Evolutionary conservation across 1,140 invertebrate genomes (phyloP).

Genomic region (Lutraria rhynchaena): DNA sequence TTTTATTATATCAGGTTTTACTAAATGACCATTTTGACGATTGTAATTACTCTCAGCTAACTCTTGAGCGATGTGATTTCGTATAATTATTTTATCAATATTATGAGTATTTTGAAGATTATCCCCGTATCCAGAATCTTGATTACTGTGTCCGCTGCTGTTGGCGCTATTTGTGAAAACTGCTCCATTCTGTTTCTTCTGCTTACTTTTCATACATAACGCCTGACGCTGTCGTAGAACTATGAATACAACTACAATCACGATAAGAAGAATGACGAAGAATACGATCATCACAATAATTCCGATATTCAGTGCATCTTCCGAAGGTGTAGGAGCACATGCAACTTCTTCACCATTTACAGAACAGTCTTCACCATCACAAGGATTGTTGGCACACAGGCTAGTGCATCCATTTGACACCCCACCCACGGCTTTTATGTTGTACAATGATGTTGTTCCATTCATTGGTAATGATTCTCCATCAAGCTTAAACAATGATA

Average conservation of each 20-base stretch:
- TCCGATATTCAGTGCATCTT: conserved; percentile 39
- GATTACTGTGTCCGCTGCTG: conserved; percentile 64
- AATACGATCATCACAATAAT: conserved; percentile 78
- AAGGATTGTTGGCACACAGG: conserved; percentile 67
- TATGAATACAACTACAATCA: conserved; percentile 95
- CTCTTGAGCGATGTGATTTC: conserved; percentile 85
- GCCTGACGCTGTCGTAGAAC: conserved; percentile 90
- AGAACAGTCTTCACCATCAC: conserved; percentile 23
- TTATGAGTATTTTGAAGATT: too few species aligned
- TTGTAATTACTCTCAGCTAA: conserved; percentile 65
- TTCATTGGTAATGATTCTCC: conserved; percentile 94
- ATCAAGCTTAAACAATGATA: conserved; percentile 94
- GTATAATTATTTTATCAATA: conserved; percentile 74
- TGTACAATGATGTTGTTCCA: conserved; percentile 84
- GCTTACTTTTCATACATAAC: conserved; percentile 28
- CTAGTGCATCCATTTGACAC: conserved; percentile 66
- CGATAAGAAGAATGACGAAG: conserved; percentile 75
- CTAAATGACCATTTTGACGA: conserved; percentile 49
- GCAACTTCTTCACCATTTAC: conserved; percentile 26
- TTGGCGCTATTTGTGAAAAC: conserved; percentile 62
- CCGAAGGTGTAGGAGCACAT: background rate
- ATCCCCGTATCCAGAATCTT: conserved; percentile 80
- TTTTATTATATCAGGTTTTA: conserved; percentile 95
- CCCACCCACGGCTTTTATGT: conserved; percentile 61
- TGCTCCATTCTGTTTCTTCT: conserved; percentile 56